phyloP scores from a whole-genome alignment of 2,113 vertebrate species.

The Platysternon megacephalum region DNA sequence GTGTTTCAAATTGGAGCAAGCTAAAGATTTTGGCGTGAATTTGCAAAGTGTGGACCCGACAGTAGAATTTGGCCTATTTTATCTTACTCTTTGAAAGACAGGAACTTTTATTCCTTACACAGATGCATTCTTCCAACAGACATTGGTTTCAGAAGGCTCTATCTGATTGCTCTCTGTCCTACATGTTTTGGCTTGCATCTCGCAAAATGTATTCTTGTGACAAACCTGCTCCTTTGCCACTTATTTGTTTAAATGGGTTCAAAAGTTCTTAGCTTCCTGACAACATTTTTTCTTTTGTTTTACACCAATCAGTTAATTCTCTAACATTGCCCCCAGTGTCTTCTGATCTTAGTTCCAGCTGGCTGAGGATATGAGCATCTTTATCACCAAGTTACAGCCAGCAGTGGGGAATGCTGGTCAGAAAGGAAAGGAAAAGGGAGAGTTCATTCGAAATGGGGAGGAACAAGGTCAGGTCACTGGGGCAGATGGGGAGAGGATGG shows the following conservation, averaged over 20 bases:
- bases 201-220: neutral
- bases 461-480: constrained; percentile 17
- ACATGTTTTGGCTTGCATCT: neutral
- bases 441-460: constrained; percentile 37
- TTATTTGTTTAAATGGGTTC: constrained; percentile 65
- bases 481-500: neutral
- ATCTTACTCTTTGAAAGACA: neutral
- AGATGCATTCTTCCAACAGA: neutral
- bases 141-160: neutral
- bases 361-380: constrained; percentile 46
- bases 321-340: constrained; percentile 46
- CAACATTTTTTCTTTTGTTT: constrained; percentile 44
- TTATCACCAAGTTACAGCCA: constrained; percentile 38
- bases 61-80: accelerated
- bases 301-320: constrained; percentile 66
- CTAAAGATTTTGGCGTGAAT: neutral
- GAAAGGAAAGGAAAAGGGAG: constrained; percentile 45
- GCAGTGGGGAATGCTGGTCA: constrained; percentile 52
- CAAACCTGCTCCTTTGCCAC: constrained; percentile 2
- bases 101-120: neutral
- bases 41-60: accelerated
- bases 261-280: constrained; percentile 68
- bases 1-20: neutral
- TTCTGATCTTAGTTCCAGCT: constrained; percentile 62
- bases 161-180: neutral